Evolutionary conservation across 2,113 vertebrate genomes (phyloP).

Genomic region (Asarcornis scutulata): DNA sequence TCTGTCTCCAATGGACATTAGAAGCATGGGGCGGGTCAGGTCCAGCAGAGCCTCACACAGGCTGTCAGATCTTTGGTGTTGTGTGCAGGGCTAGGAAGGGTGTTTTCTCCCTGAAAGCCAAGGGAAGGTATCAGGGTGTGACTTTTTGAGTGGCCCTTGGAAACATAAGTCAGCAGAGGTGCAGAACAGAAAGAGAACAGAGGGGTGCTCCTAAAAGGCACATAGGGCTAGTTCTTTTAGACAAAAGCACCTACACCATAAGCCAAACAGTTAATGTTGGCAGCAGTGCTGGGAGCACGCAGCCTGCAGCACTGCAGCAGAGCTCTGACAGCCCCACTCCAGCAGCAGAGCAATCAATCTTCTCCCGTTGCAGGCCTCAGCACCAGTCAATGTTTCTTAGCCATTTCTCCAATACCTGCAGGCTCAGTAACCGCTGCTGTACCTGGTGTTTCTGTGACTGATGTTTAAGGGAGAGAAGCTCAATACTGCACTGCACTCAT

Average conservation of each 20-base stretch:
- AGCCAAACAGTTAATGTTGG: not conserved
- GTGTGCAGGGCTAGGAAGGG: not conserved
- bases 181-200: not conserved
- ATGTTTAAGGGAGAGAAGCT: not conserved
- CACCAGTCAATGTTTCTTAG: not conserved
- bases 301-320: not conserved
- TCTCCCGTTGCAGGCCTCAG: not conserved
- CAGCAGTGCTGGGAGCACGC: not conserved
- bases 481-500: accelerated
- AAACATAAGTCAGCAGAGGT: not conserved
- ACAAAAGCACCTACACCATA: not conserved
- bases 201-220: not conserved
- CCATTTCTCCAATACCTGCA: not conserved
- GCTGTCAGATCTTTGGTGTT: not conserved
- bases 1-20: not conserved
- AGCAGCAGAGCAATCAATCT: conserved; percentile 20
- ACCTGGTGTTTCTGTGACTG: accelerated
- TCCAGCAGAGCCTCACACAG: not conserved
- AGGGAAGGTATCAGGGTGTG: not conserved
- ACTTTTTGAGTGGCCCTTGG: not conserved
- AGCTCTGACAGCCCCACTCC: not conserved
- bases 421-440: not conserved
- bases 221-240: not conserved
- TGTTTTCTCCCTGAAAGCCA: not conserved
- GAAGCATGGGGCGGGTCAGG: not conserved